Evolutionary conservation across 1,140 invertebrate genomes (phyloP).

Genomic region (Phymastichus coffea): DNA sequence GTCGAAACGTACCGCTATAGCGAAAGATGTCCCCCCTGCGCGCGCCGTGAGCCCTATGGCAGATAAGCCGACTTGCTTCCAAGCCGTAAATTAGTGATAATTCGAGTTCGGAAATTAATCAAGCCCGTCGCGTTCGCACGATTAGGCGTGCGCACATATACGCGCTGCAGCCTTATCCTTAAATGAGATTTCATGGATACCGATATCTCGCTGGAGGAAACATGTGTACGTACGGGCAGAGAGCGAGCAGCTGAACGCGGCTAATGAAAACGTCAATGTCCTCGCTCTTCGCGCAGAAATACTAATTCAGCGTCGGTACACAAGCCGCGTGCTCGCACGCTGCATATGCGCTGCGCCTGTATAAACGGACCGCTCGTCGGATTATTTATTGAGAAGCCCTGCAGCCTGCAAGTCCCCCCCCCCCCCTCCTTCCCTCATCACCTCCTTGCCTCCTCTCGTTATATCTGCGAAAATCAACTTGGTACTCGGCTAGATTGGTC

Average conservation of each 20-base stretch:
- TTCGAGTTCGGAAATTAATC: conserved; percentile 10
- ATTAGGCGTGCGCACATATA: conserved; percentile 15
- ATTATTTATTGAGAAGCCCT: no score
- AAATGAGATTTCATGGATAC: conserved; percentile 38
- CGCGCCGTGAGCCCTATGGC: no score
- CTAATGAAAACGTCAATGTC: conserved; percentile 35
- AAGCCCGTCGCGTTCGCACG: conserved; percentile 2
- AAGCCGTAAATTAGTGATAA: background rate
- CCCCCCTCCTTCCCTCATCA: no score
- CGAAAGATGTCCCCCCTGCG: no score
- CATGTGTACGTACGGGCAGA: conserved; percentile 29
- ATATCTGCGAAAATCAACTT: no score
- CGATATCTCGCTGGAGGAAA: conserved; percentile 29
- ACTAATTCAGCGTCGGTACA: conserved; percentile 16
- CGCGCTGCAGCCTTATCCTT: conserved; percentile 12
- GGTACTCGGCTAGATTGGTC: no score
- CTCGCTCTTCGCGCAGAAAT: conserved; percentile 6
- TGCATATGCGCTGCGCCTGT: background rate
- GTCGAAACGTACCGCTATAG: no score
- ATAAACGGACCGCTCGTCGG: no score
- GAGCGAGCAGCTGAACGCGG: background rate
- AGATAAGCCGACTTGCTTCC: conserved; percentile 2
- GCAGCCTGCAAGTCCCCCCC: no score
- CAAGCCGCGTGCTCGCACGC: no score
- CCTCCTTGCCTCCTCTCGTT: no score